Evolutionary conservation across 2,113 vertebrate species (phyloP).

Genomic region (Zosterops borbonicus): DNA sequence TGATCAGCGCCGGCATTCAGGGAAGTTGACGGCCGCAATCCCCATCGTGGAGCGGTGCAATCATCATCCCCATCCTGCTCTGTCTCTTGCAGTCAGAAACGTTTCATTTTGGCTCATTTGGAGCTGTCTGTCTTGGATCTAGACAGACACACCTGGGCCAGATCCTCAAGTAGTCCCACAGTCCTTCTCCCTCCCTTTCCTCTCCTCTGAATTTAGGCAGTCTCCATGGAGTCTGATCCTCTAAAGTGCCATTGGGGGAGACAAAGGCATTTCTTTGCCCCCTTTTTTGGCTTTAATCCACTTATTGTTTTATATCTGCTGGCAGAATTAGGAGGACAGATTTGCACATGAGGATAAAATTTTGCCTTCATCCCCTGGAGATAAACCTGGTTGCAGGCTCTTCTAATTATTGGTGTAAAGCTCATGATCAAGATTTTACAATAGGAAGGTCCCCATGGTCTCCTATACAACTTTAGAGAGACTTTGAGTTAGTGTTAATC

Average conservation of each 20-base stretch:
- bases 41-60: not conserved
- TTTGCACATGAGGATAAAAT: not conserved
- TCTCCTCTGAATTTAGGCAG: not conserved
- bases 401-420: conserved; percentile 2
- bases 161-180: not conserved
- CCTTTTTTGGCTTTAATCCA: not conserved
- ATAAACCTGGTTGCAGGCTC: not conserved
- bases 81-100: not conserved
- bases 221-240: not conserved
- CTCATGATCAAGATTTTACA: not conserved
- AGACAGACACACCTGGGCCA: not conserved
- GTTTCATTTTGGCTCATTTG: conserved; percentile 14
- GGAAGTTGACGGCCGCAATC: not conserved
- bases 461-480: not conserved
- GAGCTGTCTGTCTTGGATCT: not conserved
- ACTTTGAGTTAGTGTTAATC: not conserved
- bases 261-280: not conserved
- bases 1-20: conserved; percentile 6
- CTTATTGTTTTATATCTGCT: not conserved
- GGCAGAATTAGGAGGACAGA: not conserved
- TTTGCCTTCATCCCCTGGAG: not conserved
- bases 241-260: not conserved
- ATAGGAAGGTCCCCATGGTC: not conserved
- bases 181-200: not conserved
- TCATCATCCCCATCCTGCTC: not conserved